A percentile compares a stretch with the other conserved stretches of the same genome.
phyloP scores from a whole-genome alignment of 2,113 vertebrate species.

The Perca schrenkii region DNA sequence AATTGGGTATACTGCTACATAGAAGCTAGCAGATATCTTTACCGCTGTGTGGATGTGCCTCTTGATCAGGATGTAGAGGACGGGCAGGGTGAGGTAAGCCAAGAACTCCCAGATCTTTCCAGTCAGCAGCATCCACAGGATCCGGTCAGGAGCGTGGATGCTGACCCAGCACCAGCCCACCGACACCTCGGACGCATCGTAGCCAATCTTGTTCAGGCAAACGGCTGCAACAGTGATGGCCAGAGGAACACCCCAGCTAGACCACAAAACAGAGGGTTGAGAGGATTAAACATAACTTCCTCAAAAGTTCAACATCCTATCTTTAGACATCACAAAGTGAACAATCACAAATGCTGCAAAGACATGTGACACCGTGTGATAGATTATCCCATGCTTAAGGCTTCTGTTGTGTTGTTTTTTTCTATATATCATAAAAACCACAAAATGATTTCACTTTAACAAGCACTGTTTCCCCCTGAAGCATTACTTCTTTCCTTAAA shows the following conservation, averaged over 20 bases:
- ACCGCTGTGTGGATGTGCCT: slow-evolving; percentile 93
- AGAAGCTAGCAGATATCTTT: slow-evolving; percentile 60
- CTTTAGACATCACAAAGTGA: background rate
- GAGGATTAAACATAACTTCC: background rate
- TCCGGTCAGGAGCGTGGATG: slow-evolving; percentile 84
- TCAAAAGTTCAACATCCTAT: slow-evolving; percentile 1
- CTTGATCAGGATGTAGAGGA: slow-evolving; percentile 93
- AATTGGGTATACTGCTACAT: background rate
- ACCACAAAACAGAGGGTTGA: slow-evolving; percentile 8
- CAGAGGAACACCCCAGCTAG: slow-evolving; percentile 94
- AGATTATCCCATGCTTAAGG: slow-evolving; percentile 19
- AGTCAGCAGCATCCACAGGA: slow-evolving; percentile 95
- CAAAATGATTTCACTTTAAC: background rate
- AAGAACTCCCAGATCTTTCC: slow-evolving; percentile 96
- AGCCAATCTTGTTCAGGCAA: slow-evolving; percentile 92
- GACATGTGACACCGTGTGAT: slow-evolving; percentile 48
- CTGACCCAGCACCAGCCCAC: slow-evolving; percentile 98
- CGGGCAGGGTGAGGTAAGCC: slow-evolving; percentile 90
- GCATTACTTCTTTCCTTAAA: background rate
- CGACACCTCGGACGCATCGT: slow-evolving; percentile 93
- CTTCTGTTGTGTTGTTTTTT: slow-evolving; percentile 7
- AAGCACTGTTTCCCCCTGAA: background rate
- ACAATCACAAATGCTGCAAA: slow-evolving; percentile 1
- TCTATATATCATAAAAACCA: slow-evolving; percentile 5
- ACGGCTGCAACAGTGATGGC: slow-evolving; percentile 89